Conservation (phyloP, 2,888 invertebrate genomes). For the Trissonchulus sp. region DNA sequence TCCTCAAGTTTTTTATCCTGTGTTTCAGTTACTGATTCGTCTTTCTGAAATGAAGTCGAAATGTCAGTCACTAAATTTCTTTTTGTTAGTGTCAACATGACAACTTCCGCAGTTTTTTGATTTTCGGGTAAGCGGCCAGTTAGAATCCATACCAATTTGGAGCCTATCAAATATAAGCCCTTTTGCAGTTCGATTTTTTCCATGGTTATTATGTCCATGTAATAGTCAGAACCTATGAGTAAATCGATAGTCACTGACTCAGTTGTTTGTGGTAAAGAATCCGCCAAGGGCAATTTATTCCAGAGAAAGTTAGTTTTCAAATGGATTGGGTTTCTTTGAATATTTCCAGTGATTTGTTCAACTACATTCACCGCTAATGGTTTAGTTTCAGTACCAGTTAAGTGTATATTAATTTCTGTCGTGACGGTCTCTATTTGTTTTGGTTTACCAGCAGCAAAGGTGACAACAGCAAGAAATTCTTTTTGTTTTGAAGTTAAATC, state of each 20-base stretch:
- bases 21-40: too few relatives aligned
- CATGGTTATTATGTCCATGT: background rate
- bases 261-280: background rate
- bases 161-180: background rate
- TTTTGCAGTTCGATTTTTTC: background rate
- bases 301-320: background rate
- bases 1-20: background rate
- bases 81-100: background rate
- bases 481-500: background rate
- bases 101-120: too few relatives aligned
- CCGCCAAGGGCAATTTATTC: background rate
- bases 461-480: background rate
- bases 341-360: background rate
- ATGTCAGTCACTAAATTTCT: background rate
- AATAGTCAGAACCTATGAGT: background rate
- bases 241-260: background rate
- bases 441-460: too few relatives aligned
- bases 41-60: too few relatives aligned
- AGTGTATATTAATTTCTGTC: background rate
- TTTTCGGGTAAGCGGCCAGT: too few relatives aligned
- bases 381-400: background rate
- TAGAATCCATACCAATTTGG: background rate
- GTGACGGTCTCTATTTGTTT: too few relatives aligned
- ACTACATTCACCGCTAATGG: background rate
- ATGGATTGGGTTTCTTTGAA: background rate